Evolutionary conservation across 2,797 vertebrate species (phyloP).

Genomic region (Sebastes oblongus): DNA sequence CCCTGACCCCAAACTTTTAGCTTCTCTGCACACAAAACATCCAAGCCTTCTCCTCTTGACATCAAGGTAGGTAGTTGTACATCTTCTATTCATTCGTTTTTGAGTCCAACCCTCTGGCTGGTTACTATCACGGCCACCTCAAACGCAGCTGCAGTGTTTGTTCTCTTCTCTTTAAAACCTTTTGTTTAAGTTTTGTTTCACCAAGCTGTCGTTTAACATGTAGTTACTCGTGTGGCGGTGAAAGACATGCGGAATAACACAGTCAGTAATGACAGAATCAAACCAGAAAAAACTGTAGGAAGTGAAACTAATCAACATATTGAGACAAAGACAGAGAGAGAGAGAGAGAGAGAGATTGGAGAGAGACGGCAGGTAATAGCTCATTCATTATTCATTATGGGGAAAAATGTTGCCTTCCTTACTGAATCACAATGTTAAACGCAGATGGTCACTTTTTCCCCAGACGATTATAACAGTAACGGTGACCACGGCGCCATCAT

Average conservation of each 20-base stretch:
- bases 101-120: not conserved
- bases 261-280: not conserved
- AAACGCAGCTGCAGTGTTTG: not conserved
- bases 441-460: conserved; percentile 35
- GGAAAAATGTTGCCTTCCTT: conserved; percentile 36
- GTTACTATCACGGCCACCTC: not conserved
- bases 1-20: not conserved
- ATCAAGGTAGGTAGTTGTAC: not conserved
- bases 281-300: conserved; percentile 7
- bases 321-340: not conserved
- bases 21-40: not conserved
- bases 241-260: not conserved
- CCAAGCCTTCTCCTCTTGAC: not conserved
- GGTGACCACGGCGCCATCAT: conserved; percentile 2
- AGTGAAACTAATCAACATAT: conserved; percentile 15
- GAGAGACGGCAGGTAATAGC: conserved; percentile 48
- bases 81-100: not conserved
- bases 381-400: conserved; percentile 52
- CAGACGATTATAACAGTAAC: conserved; percentile 15
- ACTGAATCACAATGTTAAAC: conserved; percentile 37
- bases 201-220: not conserved
- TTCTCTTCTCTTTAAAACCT: not conserved
- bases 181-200: not conserved
- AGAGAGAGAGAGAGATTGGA: conserved; percentile 10
- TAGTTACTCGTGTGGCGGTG: not conserved